Base-by-base conservation (phyloP, 2,797 vertebrate genomes). In the Chaetodon trifasciatus region DNA sequence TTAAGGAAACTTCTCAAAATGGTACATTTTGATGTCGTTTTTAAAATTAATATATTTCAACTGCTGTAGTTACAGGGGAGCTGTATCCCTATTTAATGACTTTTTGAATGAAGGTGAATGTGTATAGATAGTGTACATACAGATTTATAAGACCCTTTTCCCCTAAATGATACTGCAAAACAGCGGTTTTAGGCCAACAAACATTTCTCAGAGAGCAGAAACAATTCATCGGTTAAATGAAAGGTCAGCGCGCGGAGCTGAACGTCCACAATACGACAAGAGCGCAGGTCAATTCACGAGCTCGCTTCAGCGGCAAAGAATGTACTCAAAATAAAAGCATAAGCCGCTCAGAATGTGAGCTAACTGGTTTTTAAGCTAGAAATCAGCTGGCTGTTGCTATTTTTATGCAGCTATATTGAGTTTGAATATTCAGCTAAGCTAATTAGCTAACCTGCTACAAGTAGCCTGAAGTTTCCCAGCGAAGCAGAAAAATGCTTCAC, bases 51-150 rank as follows among this genome's bases (percentile, higher is more conserved):
- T 92, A 91, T 91, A 90, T 92, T 93, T 87, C 47, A 90, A 89
- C 88, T 94, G 91, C 90, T 92, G 90, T 95, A 94, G 92, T 90
- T 92, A 84, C 82, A 82, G 74, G 83, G 88, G 72, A 82, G 50
- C 74, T 72, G 58, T 56, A 24, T 79, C 77, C 77, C 69, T 82
- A 65, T 87, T 84, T 78, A 88, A 84, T 83, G 84, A 88, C 75
- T 92, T 78, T 91, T 89, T 90, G 76, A 78, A 90, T 91, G 84
- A 81, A 91, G 87, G 78, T 88, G 81, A 87, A 89, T 86, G 71
- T 93, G 76, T 88, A 90, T 92, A 94, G 88, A 86, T 83, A 76
- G 77, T 95, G 94, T 95, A 94, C 61, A 90, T 85, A 93, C 81
- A 90, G 86, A 92, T 92, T 94, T 92, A 84, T 91, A 87, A 84